A percentile compares a stretch with the other conserved stretches of the same genome.
Conservation (phyloP, 2,113 vertebrate species). For the Cephalopterus ornatus region DNA sequence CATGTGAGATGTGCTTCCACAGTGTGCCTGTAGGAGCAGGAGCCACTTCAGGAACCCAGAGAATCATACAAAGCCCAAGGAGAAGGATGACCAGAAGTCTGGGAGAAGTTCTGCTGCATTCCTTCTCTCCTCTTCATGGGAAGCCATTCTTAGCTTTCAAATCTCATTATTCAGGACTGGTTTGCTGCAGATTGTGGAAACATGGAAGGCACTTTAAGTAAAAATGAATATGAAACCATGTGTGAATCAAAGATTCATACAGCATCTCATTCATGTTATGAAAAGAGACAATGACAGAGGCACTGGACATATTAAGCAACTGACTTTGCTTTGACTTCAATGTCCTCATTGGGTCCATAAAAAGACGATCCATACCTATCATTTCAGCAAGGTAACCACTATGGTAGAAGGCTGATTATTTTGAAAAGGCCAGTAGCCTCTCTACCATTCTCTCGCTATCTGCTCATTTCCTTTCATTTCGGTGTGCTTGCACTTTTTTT, state of each 20-base stretch:
- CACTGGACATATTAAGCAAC: not conserved
- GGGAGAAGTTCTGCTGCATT: not conserved
- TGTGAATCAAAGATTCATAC: not conserved
- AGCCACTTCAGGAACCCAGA: not conserved
- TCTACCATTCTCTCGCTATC: not conserved
- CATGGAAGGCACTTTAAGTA: not conserved
- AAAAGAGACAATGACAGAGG: not conserved
- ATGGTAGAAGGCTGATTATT: not conserved
- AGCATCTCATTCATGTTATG: not conserved
- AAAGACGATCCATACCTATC: not conserved
- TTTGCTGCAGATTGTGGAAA: not conserved
- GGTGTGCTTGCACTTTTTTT: not conserved
- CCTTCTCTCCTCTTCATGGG: fast-evolving
- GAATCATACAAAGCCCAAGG: not conserved
- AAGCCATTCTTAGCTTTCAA: not conserved
- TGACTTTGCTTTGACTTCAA: not conserved
- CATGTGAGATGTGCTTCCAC: not conserved
- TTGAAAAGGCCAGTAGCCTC: not conserved
- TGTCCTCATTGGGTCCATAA: fast-evolving
- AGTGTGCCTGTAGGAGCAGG: not conserved
- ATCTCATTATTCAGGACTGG: not conserved
- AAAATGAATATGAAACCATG: not conserved
- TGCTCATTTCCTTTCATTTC: not conserved
- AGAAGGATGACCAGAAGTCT: not conserved
- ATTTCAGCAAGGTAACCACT: not conserved